A percentile compares a stretch with the other conserved stretches of the same genome.
Evolutionary conservation across 2,797 vertebrate species (phyloP).

Genomic region (Rhynchotus rufescens): DNA sequence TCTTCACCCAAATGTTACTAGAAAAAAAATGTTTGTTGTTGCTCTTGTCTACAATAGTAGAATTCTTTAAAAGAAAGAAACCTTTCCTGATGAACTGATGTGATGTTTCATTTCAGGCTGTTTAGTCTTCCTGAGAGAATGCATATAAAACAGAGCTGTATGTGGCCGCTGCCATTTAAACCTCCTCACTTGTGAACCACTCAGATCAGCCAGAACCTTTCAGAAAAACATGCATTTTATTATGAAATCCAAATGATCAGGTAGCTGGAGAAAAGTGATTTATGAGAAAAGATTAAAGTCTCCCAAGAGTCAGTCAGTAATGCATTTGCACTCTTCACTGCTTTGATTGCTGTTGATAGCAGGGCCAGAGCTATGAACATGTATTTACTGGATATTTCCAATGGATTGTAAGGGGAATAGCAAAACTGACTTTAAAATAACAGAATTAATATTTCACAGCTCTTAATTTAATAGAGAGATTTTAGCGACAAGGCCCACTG

Average conservation of each 20-base stretch:
- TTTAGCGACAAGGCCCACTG: constrained; percentile 17
- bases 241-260: constrained; percentile 1
- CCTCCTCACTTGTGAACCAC: background rate
- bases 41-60: background rate
- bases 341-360: background rate
- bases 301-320: background rate
- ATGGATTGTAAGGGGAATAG: background rate
- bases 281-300: background rate
- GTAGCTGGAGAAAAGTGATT: background rate
- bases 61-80: background rate
- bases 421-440: background rate
- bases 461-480: constrained; percentile 12
- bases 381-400: background rate
- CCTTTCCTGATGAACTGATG: background rate
- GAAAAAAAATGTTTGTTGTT: background rate
- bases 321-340: constrained; percentile 1
- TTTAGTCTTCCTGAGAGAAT: background rate
- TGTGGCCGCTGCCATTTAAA: background rate
- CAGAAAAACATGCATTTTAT: background rate
- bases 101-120: background rate
- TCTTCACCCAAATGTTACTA: background rate
- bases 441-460: background rate
- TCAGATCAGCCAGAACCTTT: constrained; percentile 3
- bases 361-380: background rate
- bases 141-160: background rate